Percentiles rank a stretch among this genome's conserved stretches.
phyloP scores from a whole-genome alignment of 1,140 invertebrate genomes.

The Pseudomyrmex gracilis region DNA sequence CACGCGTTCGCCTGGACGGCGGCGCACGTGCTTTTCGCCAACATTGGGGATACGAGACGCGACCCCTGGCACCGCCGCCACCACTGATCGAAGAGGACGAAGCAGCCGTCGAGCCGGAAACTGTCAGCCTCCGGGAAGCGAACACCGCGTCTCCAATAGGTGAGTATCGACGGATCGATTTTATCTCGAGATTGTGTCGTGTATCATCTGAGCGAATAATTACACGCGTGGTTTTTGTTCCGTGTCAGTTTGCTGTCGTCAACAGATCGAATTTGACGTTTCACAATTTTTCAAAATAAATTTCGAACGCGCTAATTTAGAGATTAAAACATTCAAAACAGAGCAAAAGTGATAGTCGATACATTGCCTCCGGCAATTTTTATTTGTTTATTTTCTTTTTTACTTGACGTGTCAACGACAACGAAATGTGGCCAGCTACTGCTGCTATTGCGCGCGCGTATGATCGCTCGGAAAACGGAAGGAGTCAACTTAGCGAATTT shows the following conservation, averaged over 20 bases:
- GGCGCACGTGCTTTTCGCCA: conserved; percentile 87
- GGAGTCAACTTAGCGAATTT: conserved; percentile 16
- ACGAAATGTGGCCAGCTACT: neutral
- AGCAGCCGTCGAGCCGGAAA: conserved; percentile 86
- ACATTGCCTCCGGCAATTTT: too few species aligned
- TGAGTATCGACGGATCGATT: conserved; percentile 76
- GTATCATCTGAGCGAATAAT: neutral
- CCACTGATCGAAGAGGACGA: conserved; percentile 89
- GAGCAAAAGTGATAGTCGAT: too few species aligned
- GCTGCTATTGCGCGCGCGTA: neutral
- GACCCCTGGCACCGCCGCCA: conserved; percentile 88
- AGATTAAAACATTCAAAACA: too few species aligned
- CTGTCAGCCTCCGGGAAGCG: conserved; percentile 85
- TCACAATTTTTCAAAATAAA: too few species aligned
- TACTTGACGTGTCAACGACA: too few species aligned
- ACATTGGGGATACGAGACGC: conserved; percentile 88
- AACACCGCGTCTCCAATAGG: conserved; percentile 86
- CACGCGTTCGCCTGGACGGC: conserved; percentile 89
- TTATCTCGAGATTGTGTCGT: neutral
- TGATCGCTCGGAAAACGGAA: neutral
- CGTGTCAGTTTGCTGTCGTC: neutral
- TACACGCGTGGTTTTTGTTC: neutral
- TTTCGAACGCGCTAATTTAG: too few species aligned
- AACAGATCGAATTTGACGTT: conserved; percentile 7
- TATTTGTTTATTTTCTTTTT: too few species aligned